Evolutionary conservation across 1,140 invertebrate genomes (phyloP).

Genomic region (Coptotermes formosanus): DNA sequence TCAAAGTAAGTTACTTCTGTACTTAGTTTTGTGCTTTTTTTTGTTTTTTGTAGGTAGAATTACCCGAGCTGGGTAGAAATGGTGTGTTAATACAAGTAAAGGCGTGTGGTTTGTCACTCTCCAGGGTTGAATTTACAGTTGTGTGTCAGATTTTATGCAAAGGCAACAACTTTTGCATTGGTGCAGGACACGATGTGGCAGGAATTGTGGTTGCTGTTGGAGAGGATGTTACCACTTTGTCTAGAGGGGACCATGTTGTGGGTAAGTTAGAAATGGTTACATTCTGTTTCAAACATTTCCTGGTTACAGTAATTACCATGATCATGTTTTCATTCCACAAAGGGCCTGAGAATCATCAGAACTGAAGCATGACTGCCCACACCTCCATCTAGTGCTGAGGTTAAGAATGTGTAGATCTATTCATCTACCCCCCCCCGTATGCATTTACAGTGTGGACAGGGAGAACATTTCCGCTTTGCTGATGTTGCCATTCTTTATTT

Average conservation of each 20-base stretch:
- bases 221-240: conserved; percentile 46
- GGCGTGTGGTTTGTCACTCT: conserved; percentile 48
- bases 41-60: conserved; percentile 41
- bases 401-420: too few relatives aligned
- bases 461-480: too few relatives aligned
- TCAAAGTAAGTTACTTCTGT: too few relatives aligned
- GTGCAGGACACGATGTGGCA: conserved; percentile 50
- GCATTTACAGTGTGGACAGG: too few relatives aligned
- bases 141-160: conserved; percentile 42
- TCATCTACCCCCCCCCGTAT: too few relatives aligned
- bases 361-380: not conserved
- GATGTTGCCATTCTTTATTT: too few relatives aligned
- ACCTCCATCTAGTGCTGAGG: too few relatives aligned
- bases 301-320: not conserved
- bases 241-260: conserved; percentile 50
- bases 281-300: not conserved
- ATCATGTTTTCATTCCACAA: not conserved
- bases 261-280: conserved; percentile 41
- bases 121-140: conserved; percentile 44
- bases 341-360: not conserved
- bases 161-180: conserved; percentile 37
- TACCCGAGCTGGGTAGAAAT: conserved; percentile 45
- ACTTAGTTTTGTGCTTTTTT: not conserved
- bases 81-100: conserved; percentile 50
- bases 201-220: conserved; percentile 49